Conservation (phyloP, 2,797 vertebrate species). For the Hafferia zeledoni region DNA sequence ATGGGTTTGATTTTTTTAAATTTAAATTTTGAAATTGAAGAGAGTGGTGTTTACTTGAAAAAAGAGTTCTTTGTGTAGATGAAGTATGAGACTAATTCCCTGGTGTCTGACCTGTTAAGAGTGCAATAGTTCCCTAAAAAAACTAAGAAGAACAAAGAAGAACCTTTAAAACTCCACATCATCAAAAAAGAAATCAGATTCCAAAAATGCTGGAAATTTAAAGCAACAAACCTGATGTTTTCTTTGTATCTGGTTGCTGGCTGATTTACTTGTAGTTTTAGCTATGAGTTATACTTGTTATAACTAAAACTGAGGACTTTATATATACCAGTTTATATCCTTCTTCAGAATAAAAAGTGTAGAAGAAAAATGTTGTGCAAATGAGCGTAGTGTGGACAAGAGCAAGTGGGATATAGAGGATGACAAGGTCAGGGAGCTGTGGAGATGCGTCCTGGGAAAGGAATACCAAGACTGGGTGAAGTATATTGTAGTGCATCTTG, state of each 20-base stretch:
- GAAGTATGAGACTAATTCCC: background rate
- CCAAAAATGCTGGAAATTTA: background rate
- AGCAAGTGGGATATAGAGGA: background rate
- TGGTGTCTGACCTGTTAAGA: background rate
- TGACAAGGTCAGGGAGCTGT: background rate
- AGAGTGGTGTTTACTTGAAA: background rate
- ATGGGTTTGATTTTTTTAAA: background rate
- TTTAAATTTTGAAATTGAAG: background rate
- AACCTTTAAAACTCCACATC: background rate
- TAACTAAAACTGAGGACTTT: background rate
- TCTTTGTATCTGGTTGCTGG: background rate
- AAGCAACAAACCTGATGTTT: background rate
- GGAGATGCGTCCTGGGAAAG: background rate
- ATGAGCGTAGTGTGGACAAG: background rate
- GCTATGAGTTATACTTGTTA: background rate
- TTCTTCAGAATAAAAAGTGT: background rate
- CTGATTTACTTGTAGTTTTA: background rate
- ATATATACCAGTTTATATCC: background rate
- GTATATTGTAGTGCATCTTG: background rate
- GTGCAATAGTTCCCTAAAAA: background rate
- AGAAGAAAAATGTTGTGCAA: background rate
- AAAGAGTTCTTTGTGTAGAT: background rate
- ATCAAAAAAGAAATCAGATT: background rate
- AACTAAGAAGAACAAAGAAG: background rate
- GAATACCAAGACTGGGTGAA: accelerated